Evolutionary conservation across 2,888 invertebrate genomes (phyloP).

Genomic region (Phengaris alcon): DNA sequence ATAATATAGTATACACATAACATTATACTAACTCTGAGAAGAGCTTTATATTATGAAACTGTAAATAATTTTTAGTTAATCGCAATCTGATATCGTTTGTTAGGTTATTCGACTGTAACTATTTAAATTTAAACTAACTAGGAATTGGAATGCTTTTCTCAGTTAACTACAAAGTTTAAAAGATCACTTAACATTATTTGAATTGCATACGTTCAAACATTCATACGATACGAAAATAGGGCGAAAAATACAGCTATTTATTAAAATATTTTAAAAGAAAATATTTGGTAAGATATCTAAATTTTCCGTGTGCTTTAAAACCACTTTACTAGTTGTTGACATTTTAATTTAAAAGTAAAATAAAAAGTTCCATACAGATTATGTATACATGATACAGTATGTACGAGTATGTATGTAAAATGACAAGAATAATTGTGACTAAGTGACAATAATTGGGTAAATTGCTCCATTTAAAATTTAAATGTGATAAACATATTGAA

Average conservation of each 20-base stretch:
- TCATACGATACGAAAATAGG: not conserved
- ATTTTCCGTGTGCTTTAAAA: not conserved
- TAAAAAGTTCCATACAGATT: not conserved
- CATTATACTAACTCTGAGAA: not conserved
- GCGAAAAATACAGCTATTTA: not conserved
- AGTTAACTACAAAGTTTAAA: not conserved
- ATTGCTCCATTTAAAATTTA: not conserved
- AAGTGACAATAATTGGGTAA: conserved; percentile 2
- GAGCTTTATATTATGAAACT: not conserved
- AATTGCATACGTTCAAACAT: not conserved
- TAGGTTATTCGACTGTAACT: not conserved
- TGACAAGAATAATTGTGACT: not conserved
- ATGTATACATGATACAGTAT: too few species aligned
- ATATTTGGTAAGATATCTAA: not conserved
- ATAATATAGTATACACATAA: not conserved
- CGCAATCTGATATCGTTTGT: not conserved
- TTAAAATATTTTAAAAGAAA: conserved; percentile 8
- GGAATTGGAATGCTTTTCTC: not conserved
- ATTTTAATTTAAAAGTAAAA: not conserved
- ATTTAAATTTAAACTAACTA: not conserved
- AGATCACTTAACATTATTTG: conserved; percentile 8
- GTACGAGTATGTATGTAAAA: not conserved
- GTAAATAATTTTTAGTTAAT: not conserved
- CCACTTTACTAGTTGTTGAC: not conserved
- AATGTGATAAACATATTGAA: not conserved